Evolutionary conservation across 2,888 invertebrate genomes (phyloP), one percentile per base, ranked within the genome.

Genomic region (Nomada lathburiana): DNA sequence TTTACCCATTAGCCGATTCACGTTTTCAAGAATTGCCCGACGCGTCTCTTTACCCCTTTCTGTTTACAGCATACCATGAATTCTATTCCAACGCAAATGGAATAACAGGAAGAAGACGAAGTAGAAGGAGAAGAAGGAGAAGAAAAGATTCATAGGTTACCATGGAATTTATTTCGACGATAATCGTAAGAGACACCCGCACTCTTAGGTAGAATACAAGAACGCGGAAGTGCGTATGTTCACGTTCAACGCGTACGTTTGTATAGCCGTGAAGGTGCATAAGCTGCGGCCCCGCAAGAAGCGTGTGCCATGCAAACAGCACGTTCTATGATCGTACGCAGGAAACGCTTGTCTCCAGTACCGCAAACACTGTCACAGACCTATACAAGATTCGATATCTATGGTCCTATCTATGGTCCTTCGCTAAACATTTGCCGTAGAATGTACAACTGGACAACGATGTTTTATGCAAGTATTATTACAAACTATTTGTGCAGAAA

Each of bases 201-300:
- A 64, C 85, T 73, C 74, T 9, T 73, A 50, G 50, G 9, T 63
- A 67, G 78, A 70, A 73, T 73, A 60, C 75, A 62, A 69, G 86
- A 84, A 87, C 84, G 80, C 86, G 84, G 87, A 82, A 83, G 82
- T 83, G 80, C 84, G 87, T 84, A 63, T 57, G 82, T 67, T 75
- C 80, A 81, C 76, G 82, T 78, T 80, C 78, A 64, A 72, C 74
- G 80, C 79, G 86, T 82, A 82, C 80, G 83, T 74, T 75, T 83
- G 79, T 68, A 83, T 55, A 79, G 80, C 75, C 68, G 72, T 76
- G 68, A 76, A 76, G 74, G 64, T 76, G 80, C 79, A 75, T 74
- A 74, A 76, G 70, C 57, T 36, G 50, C 42, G 69, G 59, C 52
- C 53, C 53, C 47, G 68, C 20, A 70, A 82, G 76, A 82, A 82